Evolutionary conservation across 1,140 invertebrate genomes (phyloP), one percentile per base, ranked within the genome.

Genomic region (Pseudobourletiella spinata): DNA sequence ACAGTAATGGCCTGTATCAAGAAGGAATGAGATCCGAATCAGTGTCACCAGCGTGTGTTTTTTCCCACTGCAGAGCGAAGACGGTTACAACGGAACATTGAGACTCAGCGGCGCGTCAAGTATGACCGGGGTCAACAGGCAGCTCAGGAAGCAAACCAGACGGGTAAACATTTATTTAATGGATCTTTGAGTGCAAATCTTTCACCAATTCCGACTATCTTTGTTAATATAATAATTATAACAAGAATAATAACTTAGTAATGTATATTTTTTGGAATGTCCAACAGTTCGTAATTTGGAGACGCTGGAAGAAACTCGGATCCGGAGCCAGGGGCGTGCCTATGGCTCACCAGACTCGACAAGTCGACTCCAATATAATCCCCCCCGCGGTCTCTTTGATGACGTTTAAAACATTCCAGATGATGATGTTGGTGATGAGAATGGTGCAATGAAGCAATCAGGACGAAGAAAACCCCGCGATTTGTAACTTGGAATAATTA

Each of bases 281-380:
- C 11, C 18, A 14, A 42, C 46, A 48, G 46, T 48, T n/a, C 8
- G 50, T 15, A 26, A 26, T 25, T 26, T 52, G 14, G 11, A 52
- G 20, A 52, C 14, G 6, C 50, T 52, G 11, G 50, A 52, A 29
- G 50, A 52, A 11, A 25, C 50, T 3, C 11, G 50, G 15, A 52
- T 52, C 24, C 24, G 15, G 3, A 52, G 50, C 25, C 50, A 52
- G 29, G 20, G 50, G 15, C 14, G 50, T 11, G 50, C 24, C 3
- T 52, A 52, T 22, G 50, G 50, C 24, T 52, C 50, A 11, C 50
- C 50, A 26, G 50, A 52, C 28, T 52, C 50, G 3, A 52, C 50
- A 8, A 22, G 6, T 18, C 8, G 50, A 52, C 50, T 25, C 8
- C 50, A 52, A 22, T 52, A 52, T 25, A 52, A 52, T 18, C 50